Base-by-base conservation (phyloP, 2,888 invertebrate species). In the Orchesellides sinensis region DNA sequence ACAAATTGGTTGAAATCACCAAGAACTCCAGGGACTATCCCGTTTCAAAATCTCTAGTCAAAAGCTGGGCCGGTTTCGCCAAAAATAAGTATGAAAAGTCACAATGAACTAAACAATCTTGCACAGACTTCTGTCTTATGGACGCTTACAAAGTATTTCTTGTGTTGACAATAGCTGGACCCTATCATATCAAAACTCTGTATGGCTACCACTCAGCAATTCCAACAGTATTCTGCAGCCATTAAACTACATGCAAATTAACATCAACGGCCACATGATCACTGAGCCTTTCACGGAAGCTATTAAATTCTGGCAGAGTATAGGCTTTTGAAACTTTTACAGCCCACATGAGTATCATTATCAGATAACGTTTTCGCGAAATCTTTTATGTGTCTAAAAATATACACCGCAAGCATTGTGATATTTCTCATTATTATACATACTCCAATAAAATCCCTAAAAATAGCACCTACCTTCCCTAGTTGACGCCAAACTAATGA, bases 1-100 rank as follows among this genome's bases (percentile, higher is more conserved):
- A 81, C 23, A 29, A 25, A 21, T 12, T 81, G 14, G 6, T 81
- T n/a, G 81, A 81, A 61, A 23, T 68, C 19, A 45, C 45, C 27
- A 59, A 19, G 10, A 25, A 23, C 10, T 68, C 59, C 2, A 45
- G 27, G 45, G 81, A 81, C 19, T 81, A 74, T 17, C 68, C 68
- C 0, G 81, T 74, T 1, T 81, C 81, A 6, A 56, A 45, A 23
- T 47, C 56, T 4, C 17, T 81, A 47, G 69, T 81, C 49, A 81
- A 81, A 68, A 56, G 56, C 32, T 81, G 81, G 81, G 19, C 81
- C 0, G 74, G 74, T 6, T 81, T 81, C 61, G 81, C 81, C 0
- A 80, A 54, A 35, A 56, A 29, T n/a, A 72, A 65, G 79, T 80
- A 59, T 29, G 75, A n/a, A 19, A 35, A 5, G 3, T 19, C 2